A percentile compares a stretch with the other conserved stretches of the same genome.
These are phyloP conservation scores for Glaucopsyche alexis DNA, from an alignment of 2,888 invertebrate genomes.

Conservation along the genomic window DNA sequence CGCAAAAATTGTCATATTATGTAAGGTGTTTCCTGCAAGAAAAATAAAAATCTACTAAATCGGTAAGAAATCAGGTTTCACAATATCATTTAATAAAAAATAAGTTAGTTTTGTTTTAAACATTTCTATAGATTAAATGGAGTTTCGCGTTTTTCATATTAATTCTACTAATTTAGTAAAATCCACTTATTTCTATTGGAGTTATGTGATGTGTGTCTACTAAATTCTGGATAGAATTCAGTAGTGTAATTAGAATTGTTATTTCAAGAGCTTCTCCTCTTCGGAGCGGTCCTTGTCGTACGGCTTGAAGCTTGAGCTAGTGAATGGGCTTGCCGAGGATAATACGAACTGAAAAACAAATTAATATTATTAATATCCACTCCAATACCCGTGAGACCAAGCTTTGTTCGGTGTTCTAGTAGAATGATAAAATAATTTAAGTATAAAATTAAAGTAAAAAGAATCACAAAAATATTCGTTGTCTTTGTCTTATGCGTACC, in stretches of 20 bases:
- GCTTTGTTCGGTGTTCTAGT: too few species aligned
- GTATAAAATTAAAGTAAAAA: too few species aligned
- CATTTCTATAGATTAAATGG: not conserved
- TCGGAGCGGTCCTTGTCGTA: slow-evolving; percentile 51
- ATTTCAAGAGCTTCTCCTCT: slow-evolving; percentile 63
- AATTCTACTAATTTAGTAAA: slow-evolving; percentile 25
- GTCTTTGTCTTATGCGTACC: too few species aligned
- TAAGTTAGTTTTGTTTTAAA: not conserved
- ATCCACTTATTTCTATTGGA: slow-evolving; percentile 31
- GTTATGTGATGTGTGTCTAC: slow-evolving; percentile 27
- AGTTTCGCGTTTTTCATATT: not conserved
- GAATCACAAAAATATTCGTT: too few species aligned
- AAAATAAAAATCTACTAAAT: slow-evolving; percentile 28
- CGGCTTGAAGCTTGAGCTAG: slow-evolving; percentile 56
- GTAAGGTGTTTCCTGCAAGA: slow-evolving; percentile 14
- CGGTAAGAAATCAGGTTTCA: not conserved
- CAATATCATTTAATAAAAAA: not conserved
- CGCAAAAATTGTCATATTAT: slow-evolving; percentile 29
- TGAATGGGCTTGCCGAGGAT: slow-evolving; percentile 55
- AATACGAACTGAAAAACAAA: slow-evolving; percentile 51
- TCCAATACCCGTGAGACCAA: too few species aligned
- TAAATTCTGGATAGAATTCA: slow-evolving; percentile 42
- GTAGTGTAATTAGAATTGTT: slow-evolving; percentile 49
- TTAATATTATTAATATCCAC: too few species aligned
- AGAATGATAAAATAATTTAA: too few species aligned